Conservation (phyloP, 2,888 invertebrate genomes). For the Megaustenia siamemsis region DNA sequence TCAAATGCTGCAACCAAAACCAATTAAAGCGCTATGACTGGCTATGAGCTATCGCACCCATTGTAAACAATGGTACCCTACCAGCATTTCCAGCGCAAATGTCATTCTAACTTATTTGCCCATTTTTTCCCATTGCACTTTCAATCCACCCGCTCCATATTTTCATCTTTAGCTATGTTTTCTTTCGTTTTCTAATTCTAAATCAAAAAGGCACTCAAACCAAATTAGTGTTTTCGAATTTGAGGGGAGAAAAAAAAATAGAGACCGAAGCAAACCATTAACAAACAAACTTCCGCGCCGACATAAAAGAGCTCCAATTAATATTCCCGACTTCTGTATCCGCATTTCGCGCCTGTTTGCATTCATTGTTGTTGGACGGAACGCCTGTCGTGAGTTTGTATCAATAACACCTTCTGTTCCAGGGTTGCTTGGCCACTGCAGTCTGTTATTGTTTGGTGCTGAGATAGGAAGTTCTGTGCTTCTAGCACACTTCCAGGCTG, state of each 20-base stretch:
- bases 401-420: slow-evolving; percentile 44
- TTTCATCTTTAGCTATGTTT: background rate
- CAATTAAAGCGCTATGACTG: background rate
- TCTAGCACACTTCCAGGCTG: background rate
- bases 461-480: background rate
- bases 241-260: too few relatives aligned
- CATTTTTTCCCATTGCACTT: background rate
- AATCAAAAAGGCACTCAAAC: slow-evolving; percentile 28
- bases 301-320: slow-evolving; percentile 31
- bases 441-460: background rate
- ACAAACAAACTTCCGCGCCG: slow-evolving; percentile 3
- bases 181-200: background rate
- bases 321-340: slow-evolving; percentile 43
- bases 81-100: background rate
- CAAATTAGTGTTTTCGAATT: slow-evolving; percentile 40
- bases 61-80: background rate
- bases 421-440: background rate
- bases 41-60: too few relatives aligned
- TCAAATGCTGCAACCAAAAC: background rate
- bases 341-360: slow-evolving; percentile 43
- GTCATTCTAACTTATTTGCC: background rate
- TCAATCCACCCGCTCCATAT: background rate
- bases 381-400: background rate
- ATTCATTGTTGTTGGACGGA: background rate
- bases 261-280: slow-evolving; percentile 9